Base-by-base conservation (phyloP, 23 tunicate species). In the Halocynthia aurantium region DNA sequence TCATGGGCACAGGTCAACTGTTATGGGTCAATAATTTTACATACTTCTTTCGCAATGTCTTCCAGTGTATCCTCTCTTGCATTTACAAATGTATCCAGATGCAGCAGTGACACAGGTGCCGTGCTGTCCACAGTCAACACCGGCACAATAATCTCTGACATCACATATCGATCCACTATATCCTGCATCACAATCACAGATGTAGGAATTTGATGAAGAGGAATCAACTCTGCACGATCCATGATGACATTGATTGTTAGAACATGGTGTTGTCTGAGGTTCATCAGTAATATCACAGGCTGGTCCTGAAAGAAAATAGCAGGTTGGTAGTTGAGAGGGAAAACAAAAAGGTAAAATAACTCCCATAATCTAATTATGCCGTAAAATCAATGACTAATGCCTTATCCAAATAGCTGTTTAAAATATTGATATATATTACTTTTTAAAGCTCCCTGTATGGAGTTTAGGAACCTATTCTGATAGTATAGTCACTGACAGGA, bases 111-210 rank as follows among this genome's bases (percentile, higher is more conserved):
- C 82, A 61, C 93, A 87, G 6, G 71, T 63, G n/a, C 93, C 93
- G 51, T 61, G 78, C 0, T 54, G 67, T 6, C 86, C 82, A 64
- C 93, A 87, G 62, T 77, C 56, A 7, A 77, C 86, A 6, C 82
- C 80, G 22, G 83, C 55, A 64, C 93, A 87, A 6, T 12, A 53
- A 53, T 82, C 86, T 11, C 66, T 68, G 18, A 44, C 70, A 10
- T 69, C 69, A 63, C 93, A 87, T 61, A 71, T 54, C 71, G 40
- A 10, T 0, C 93, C 93, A 22, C 74, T 55, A 76, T 65, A 87
- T 0, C 93, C 95, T 88, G 77, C 69, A 51, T 73, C 71, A 67
- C 95, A 88, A 22, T 79, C 61, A 81, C 95, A 88, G 7, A 55
- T 70, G 55, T 88, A 88, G 6, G 72, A 31, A 54, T 64, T 74